Conservation (phyloP, 2,113 vertebrate species). For the Cyanocitta stelleri region DNA sequence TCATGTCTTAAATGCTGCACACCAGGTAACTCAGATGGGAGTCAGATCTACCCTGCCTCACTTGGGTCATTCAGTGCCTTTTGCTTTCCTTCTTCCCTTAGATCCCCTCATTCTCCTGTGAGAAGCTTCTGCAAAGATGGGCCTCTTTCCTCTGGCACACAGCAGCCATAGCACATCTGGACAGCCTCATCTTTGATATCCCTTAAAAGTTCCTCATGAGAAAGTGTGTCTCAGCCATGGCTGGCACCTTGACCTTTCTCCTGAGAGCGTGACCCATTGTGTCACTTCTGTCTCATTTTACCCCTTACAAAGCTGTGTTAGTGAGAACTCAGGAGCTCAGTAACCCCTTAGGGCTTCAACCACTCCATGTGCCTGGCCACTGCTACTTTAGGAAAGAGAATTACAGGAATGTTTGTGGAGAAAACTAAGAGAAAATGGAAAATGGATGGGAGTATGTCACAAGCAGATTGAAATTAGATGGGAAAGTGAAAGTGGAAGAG, state of each 20-base stretch:
- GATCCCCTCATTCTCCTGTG: neutral
- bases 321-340: neutral
- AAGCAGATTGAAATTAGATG: neutral
- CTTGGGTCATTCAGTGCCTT: neutral
- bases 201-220: neutral
- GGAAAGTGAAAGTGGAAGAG: neutral
- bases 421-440: neutral
- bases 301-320: neutral
- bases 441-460: neutral
- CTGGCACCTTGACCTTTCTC: neutral
- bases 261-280: fast-evolving
- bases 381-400: neutral
- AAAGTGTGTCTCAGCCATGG: neutral
- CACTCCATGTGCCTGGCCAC: neutral
- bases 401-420: neutral
- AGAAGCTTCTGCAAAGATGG: neutral
- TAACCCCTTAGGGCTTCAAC: neutral
- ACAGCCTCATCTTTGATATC: neutral
- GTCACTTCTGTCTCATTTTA: neutral
- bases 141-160: neutral
- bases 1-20: neutral
- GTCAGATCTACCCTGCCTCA: neutral
- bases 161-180: neutral
- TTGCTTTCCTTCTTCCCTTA: neutral
- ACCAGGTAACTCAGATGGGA: neutral